phyloP scores from a whole-genome alignment of 2,797 vertebrate genomes.

The Setipinna tenuifilis region DNA sequence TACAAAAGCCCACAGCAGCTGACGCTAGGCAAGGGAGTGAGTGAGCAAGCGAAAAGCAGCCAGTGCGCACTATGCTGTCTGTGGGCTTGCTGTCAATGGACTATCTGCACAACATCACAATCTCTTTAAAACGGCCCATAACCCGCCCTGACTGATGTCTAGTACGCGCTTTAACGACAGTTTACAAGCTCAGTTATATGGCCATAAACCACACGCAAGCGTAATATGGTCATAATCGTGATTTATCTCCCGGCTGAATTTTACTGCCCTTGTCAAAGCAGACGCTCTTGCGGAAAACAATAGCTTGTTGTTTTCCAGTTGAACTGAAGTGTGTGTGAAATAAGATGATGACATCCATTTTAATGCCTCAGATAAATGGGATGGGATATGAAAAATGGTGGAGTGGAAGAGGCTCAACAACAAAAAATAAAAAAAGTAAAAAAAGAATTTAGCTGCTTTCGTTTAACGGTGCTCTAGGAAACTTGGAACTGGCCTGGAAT shows the following conservation, averaged over 20 bases:
- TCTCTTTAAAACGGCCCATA: background rate
- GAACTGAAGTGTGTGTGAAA: background rate
- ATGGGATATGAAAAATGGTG: background rate
- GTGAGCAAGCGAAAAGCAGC: background rate
- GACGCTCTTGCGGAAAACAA: background rate
- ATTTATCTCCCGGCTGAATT: background rate
- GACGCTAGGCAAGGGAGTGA: background rate
- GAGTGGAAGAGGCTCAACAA: background rate
- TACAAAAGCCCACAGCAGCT: background rate
- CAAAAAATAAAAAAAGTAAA: background rate
- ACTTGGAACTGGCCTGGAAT: background rate
- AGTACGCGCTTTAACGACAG: background rate
- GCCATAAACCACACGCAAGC: no score
- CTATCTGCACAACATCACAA: slow-evolving; percentile 42
- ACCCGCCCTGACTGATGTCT: background rate
- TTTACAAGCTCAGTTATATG: background rate
- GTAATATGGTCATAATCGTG: background rate
- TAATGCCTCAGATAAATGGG: background rate
- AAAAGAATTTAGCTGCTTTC: background rate
- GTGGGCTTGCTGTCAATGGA: slow-evolving; percentile 79
- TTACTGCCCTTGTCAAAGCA: background rate
- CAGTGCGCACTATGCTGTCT: background rate
- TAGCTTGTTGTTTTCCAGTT: background rate
- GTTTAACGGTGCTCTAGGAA: background rate
- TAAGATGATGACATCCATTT: background rate